A percentile compares a stretch with the other conserved stretches of the same genome.
Conservation (phyloP, 2,888 invertebrate species). For the Leptopterna dolabrata region DNA sequence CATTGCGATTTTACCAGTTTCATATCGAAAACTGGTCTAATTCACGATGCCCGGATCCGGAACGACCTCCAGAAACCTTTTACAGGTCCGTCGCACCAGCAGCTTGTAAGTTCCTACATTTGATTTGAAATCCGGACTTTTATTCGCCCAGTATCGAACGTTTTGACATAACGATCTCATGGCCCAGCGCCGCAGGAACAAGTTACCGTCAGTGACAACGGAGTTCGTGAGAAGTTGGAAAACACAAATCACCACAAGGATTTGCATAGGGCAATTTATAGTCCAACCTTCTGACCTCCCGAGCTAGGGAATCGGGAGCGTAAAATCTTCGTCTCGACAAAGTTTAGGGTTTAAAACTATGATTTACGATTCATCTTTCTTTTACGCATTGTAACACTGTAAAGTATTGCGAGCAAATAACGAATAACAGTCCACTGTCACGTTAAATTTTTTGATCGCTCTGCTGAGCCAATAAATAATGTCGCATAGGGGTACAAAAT, state of each 20-base stretch:
- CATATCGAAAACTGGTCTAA: too few species aligned
- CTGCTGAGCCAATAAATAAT: too few species aligned
- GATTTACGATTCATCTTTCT: background rate
- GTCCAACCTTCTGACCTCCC: background rate
- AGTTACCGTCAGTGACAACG: background rate
- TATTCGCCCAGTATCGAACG: background rate
- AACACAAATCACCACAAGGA: background rate
- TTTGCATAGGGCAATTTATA: background rate
- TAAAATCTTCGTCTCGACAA: background rate
- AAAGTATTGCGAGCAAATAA: background rate
- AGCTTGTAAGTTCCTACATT: too few species aligned
- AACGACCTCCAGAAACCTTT: too few species aligned
- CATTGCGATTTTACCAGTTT: too few species aligned
- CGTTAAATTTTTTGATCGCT: too few species aligned
- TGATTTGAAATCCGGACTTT: too few species aligned
- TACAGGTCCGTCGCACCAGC: too few species aligned
- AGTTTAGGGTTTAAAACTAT: background rate
- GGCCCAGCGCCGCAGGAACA: background rate
- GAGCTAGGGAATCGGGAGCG: background rate
- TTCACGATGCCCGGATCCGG: too few species aligned
- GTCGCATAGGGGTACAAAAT: too few species aligned
- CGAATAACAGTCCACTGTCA: background rate
- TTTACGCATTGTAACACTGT: background rate
- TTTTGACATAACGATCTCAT: background rate
- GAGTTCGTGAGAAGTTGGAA: background rate